phyloP scores from a whole-genome alignment of 2,797 vertebrate species.

The Lophotriccus pileatus region DNA sequence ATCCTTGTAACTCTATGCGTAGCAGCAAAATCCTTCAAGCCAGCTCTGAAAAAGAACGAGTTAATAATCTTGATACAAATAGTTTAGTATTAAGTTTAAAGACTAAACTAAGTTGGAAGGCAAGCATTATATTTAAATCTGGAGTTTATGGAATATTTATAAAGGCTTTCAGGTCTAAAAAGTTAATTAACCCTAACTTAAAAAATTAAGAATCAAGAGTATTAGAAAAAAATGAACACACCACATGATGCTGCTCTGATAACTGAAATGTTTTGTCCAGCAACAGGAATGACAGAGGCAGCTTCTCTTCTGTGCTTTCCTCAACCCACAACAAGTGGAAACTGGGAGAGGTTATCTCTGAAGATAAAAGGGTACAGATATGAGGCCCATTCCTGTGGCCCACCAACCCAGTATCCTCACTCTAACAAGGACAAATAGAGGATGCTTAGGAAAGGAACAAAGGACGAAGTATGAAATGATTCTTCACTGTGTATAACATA shows the following conservation, averaged over 20 bases:
- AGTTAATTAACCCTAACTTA: not conserved
- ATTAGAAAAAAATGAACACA: not conserved
- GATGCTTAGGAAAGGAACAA: not conserved
- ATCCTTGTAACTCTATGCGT: not conserved
- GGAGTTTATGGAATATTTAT: not conserved
- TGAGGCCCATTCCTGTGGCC: not conserved
- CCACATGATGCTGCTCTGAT: not conserved
- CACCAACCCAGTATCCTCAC: not conserved
- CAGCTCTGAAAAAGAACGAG: conserved; percentile 2
- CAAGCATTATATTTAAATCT: not conserved
- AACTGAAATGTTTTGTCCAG: not conserved
- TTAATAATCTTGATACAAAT: conserved; percentile 40
- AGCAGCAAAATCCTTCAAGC: conserved; percentile 29
- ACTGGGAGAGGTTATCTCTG: not conserved
- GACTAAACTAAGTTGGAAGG: not conserved
- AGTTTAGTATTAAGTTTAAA: not conserved
- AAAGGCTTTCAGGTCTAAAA: not conserved
- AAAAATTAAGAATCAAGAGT: not conserved
- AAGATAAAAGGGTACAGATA: not conserved
- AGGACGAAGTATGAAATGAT: not conserved
- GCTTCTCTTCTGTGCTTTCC: not conserved
- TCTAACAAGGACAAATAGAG: not conserved
- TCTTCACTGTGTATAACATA: not conserved
- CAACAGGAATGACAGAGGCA: not conserved
- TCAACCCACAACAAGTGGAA: fast-evolving